phyloP scores from a whole-genome alignment of 2,113 vertebrate species.

The Heterochromis multidens region DNA sequence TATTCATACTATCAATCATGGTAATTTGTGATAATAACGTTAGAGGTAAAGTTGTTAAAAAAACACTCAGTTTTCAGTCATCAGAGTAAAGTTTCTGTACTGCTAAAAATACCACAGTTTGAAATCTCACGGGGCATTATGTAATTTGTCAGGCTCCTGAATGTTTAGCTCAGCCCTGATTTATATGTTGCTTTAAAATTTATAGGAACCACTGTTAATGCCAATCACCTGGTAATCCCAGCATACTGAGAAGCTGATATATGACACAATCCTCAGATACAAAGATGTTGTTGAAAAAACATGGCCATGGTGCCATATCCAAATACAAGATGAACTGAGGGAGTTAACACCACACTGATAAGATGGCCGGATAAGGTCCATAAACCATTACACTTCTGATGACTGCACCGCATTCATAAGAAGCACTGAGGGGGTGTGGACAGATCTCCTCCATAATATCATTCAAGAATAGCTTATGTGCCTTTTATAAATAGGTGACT shows the following conservation, averaged over 20 bases:
- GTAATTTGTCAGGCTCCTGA: not conserved
- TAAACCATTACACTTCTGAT: not conserved
- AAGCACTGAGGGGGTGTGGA: not conserved
- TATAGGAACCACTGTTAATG: not conserved
- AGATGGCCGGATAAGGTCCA: constrained; percentile 10
- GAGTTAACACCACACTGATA: constrained; percentile 29
- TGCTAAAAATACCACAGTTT: not conserved
- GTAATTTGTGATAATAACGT: not conserved
- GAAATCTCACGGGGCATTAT: not conserved
- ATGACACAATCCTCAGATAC: not conserved
- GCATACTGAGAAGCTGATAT: not conserved
- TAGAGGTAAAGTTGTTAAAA: not conserved
- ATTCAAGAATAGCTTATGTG: not conserved
- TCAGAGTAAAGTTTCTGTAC: not conserved
- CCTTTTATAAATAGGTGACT: not conserved
- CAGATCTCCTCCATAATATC: constrained; percentile 24
- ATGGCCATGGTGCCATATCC: constrained; percentile 2
- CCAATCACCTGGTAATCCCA: not conserved
- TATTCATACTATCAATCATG: not conserved
- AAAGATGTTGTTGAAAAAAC: constrained; percentile 1
- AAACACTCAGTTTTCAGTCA: not conserved
- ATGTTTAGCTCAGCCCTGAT: not conserved
- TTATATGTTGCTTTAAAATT: not conserved
- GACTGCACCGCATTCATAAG: not conserved
- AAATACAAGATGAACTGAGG: constrained; percentile 11